phyloP scores from a whole-genome alignment of 2,113 vertebrate species.

The Podiceps cristatus region DNA sequence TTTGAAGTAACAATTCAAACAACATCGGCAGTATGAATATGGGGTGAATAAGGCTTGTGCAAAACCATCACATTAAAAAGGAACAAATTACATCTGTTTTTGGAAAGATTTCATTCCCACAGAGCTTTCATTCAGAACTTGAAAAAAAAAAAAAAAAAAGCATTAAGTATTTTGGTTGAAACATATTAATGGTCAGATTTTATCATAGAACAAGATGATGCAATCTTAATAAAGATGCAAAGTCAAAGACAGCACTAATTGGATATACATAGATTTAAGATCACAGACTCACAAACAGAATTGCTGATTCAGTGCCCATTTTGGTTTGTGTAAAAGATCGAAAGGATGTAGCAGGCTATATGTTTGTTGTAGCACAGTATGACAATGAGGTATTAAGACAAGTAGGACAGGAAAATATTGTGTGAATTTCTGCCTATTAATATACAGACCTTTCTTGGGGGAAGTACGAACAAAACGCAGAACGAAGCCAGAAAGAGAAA shows the following conservation, averaged over 20 bases:
- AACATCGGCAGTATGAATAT: background rate
- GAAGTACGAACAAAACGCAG: background rate
- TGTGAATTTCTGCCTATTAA: background rate
- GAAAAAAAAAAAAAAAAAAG: background rate
- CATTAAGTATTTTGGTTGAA: background rate
- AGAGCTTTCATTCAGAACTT: background rate
- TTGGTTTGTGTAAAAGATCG: background rate
- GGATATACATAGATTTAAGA: background rate
- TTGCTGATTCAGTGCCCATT: background rate
- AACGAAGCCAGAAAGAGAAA: background rate
- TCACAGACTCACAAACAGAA: background rate
- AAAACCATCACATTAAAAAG: background rate
- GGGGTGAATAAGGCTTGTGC: background rate
- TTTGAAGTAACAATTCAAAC: background rate
- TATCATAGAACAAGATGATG: rapidly evolving
- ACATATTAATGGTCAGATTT: background rate
- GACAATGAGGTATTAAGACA: background rate
- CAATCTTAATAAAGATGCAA: background rate
- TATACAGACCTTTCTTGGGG: background rate
- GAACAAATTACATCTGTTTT: background rate
- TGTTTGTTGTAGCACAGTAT: background rate
- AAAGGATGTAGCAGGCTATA: background rate
- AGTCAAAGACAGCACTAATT: background rate
- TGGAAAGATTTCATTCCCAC: background rate
- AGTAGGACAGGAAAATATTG: background rate